Base-by-base conservation (phyloP, 2,888 invertebrate species). In the Luperina testacea region DNA sequence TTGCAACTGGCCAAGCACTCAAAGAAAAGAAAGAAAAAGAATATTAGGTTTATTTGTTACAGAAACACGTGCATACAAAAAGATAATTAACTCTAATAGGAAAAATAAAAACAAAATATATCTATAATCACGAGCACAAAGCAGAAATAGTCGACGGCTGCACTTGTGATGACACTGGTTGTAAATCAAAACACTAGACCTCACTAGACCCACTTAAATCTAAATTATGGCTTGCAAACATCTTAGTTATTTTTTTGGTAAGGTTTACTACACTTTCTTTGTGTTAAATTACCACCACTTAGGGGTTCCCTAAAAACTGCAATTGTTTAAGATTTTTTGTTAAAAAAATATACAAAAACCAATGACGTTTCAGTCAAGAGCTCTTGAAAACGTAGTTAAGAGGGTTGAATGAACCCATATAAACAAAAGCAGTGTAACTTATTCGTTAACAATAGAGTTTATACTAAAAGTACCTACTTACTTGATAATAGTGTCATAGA, bases 401-500 rank as follows among this genome's bases (percentile, higher is more conserved):
- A 51, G 15, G 75, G 71, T 74, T 84, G 76, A 80, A 77, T 77
- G 84, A 82, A 77, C 80, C 0, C 27, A 75, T 69, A 48, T n/a
- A 48, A 78, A 82, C 74, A 80, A 85, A 79, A 82, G 57, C 51
- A 70, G 51, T 74, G 71, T 79, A 4, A 72, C 59, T 59, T 78
- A 78, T 64, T 77, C n/a, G 59, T 20, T 77, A 75, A 86, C 69
- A 83, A 86, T 32, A 64, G 61, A 65, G 9, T 73, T 45, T 38
- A 69, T 45, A 81, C 45, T 48, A 68, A 64, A 71, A 11, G 27
- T n/a, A 83, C n/a, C n/a, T n/a, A n/a, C n/a, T n/a, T n/a, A n/a
- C 67, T 69, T 38, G 51, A 27, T 42, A 72, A 75, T 69, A 51
- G 32, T 51, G 4, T 20, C n/a, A 68, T 68, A 68, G 78, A 70